Evolutionary conservation across 2,888 invertebrate species (phyloP), one percentile per base, ranked within the genome.

Genomic region (Dorcus parallelipipedus): DNA sequence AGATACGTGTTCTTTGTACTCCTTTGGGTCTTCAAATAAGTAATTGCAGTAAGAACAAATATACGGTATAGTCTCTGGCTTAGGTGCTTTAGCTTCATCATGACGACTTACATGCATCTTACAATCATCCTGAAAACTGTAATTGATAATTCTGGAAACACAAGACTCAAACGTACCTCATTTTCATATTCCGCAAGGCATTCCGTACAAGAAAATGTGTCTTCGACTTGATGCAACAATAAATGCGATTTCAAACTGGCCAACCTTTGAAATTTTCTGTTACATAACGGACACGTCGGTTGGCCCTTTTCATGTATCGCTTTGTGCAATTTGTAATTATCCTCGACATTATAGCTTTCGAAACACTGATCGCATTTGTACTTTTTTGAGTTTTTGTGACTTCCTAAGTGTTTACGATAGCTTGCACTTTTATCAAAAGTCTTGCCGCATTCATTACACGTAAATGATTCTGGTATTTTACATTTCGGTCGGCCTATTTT

Each of bases 11-110:
- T 79, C 75, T 54, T 80, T 80, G 61, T 81, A 79, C 39, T 78
- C 72, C 10, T 75, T 73, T 2, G 74, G 68, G 61, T 80, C 78
- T 39, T 78, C 70, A 67, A 83, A 84, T 63, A 79, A 75, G 63
- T 83, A 78, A 64, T 80, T 80, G 69, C 87, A 88, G 66, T 83
- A 80, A 58, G 81, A 78, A 74, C 87, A 87, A 42, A 79, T 74
- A 66, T 82, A 78, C 7, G 76, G 73, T 53, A 74, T 73, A 42
- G 74, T 63, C 50, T 66, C 62, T 17, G 63, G 17, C 10, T 61
- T 64, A 58, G 67, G 67, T 10, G 63, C 54, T 54, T 62, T 58
- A 49, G 41, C 70, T 40, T 48, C 68, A 49, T 38, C 69, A 68
- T 81, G 82, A 54, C 72, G 76, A 49, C 72, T 69, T 70, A 81